Evolutionary conservation across 2,888 invertebrate genomes (phyloP), one percentile per base, ranked within the genome.

Genomic region (Eristalis pertinax): DNA sequence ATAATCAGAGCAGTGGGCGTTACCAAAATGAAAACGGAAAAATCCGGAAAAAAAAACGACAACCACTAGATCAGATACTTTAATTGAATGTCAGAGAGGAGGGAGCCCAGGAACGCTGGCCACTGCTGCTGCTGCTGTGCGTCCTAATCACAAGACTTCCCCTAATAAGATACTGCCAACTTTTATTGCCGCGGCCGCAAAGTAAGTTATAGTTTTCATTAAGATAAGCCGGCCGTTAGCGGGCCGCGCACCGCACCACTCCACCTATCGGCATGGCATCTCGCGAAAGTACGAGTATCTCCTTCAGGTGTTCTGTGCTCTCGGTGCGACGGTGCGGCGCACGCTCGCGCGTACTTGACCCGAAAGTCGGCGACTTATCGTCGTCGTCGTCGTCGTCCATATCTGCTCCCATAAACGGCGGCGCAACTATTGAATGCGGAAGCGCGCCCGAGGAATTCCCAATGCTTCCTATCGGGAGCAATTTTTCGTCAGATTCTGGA

Each of bases 171-270:
- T 87, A 87, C 84, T 87, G 83, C 84, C 87, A 87, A 75, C 78
- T 79, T 87, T 87, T 87, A 87, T 84, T 87, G 83, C 87, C 79
- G 15, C 64, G 68, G 65, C 87, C 75, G 35, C 84, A 84, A 72
- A 87, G 87, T 87, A 84, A 87, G 87, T 87, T 87, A 87, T 84
- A 84, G 87, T 87, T 87, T 87, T 87, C 87, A 87, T 87, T 87
- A 87, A 87, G 87, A 87, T 87, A 80, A 87, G 84, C 76, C 65
- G 62, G 35, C 64, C 64, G 38, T 22, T 41, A 62, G 29, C 26
- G 26, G 50, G n/a, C 60, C 26, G 26, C 38, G n/a, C 60, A 11
- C 19, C 24, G 8, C 38, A 19, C 38, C 35, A 22, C 64, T 13
- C n/a, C 13, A 19, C 7, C 32, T 24, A 10, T 62, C 50, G 41